Percentiles rank a stretch among this genome's conserved stretches.
Conservation (phyloP, 2,888 invertebrate species). For the Arrhopalites spinosus region DNA sequence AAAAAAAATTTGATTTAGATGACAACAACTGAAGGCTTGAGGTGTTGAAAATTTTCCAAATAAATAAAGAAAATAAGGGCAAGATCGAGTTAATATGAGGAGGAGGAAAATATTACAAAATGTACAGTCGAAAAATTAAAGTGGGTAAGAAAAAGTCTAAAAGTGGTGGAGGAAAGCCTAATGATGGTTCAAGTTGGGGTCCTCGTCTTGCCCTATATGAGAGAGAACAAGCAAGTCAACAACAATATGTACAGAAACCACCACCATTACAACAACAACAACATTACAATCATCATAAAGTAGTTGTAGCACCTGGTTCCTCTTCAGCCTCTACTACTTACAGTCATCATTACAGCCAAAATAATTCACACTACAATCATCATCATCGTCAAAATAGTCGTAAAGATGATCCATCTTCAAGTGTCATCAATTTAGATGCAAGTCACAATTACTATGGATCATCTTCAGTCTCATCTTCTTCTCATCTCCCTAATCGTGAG, state of each 20-base stretch:
- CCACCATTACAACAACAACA: background rate
- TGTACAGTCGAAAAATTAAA: constrained; percentile 52
- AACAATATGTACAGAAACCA: constrained; percentile 21
- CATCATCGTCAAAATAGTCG: background rate
- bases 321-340: constrained; percentile 19
- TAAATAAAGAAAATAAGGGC: background rate
- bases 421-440: background rate
- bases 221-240: constrained; percentile 39
- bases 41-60: too few species aligned
- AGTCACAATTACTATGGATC: background rate
- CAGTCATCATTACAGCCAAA: constrained; percentile 22
- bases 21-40: background rate
- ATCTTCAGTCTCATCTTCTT: background rate
- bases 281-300: background rate
- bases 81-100: background rate
- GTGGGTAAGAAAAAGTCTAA: constrained; percentile 52
- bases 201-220: constrained; percentile 52
- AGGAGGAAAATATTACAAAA: constrained; percentile 26
- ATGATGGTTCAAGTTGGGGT: constrained; percentile 52
- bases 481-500: background rate
- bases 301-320: background rate
- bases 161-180: constrained; percentile 32
- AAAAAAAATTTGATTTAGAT: background rate
- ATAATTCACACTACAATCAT: background rate
- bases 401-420: background rate